A percentile compares a stretch with the other conserved stretches of the same genome.
These are phyloP conservation scores for Sciurus niger DNA, from an alignment of 2,113 vertebrate genomes.

Conservation along the genomic window DNA sequence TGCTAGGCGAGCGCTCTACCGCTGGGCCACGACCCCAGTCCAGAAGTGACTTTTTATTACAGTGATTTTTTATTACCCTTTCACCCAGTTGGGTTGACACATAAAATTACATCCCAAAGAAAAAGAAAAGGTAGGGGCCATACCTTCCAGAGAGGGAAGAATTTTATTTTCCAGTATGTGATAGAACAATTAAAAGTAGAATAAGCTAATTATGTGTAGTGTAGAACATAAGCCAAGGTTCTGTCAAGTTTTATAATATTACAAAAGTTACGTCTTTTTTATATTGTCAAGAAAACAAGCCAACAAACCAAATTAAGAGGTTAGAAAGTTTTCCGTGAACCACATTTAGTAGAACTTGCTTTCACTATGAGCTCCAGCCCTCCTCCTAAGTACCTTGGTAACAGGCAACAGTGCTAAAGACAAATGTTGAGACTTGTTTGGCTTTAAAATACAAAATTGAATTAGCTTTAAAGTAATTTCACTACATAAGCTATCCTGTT, in stretches of 20 bases:
- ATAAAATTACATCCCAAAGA: not conserved
- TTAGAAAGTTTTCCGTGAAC: no score
- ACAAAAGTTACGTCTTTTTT: not conserved
- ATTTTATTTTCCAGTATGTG: not conserved
- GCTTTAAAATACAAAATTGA: not conserved
- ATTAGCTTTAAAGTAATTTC: conserved; percentile 35
- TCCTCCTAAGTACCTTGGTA: not conserved
- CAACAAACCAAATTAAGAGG: no score
- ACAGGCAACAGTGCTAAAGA: not conserved
- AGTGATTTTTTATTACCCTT: not conserved
- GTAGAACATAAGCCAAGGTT: not conserved
- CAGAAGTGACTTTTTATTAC: not conserved
- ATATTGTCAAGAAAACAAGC: no score
- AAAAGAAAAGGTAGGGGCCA: no score
- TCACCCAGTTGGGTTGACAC: not conserved
- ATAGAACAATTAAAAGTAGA: not conserved
- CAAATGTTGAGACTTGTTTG: not conserved
- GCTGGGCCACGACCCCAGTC: no score
- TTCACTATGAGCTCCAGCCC: no score
- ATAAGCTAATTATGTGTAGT: not conserved
- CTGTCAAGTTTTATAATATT: not conserved
- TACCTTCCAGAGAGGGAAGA: not conserved
- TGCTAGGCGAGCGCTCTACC: no score
- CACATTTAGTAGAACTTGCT: no score
- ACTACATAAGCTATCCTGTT: not conserved